Base-by-base conservation (phyloP, 2,888 invertebrate species). In the Trissonchulus latispiculum region DNA sequence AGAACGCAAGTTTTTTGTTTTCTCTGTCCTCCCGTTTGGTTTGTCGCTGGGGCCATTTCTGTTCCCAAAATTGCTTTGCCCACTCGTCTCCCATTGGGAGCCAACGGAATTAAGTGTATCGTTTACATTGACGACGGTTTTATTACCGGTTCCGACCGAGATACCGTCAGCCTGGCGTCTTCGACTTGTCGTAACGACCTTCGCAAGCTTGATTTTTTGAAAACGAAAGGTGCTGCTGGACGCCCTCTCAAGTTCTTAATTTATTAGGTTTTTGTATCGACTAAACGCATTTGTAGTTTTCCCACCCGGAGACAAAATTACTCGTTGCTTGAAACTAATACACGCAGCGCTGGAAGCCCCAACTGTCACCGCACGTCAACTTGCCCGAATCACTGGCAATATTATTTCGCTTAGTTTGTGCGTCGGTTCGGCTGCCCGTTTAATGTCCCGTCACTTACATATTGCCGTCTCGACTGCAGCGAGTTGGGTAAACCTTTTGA, bases 1-100 rank as follows among this genome's bases (percentile, higher is more conserved):
- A 28, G 28, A 31, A 28, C 8, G 15, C 8, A 33, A 64, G 33
- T 64, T 31, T n/a, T 64, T 64, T n/a, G 29, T 31, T n/a, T 64
- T 15, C 33, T 18, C 8, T 3, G 64, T 64, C 8, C 28, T 64
- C 8, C 64, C 64, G 8, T 64, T 64, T 33, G 64, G 64, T 3
- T 64, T 64, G 64, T 64, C 64, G 8, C 64, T 64, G 8, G 64
- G 64, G 15, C 64, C 64, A 18, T 64, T 64, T 33, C 28, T 64
- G 28, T 64, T 64, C 64, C 8, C 64, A 29, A 64, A 64, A 64
- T 29, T 64, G 29, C 64, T 64, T n/a, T 8, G 64, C 8, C 64
- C 64, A 64, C 15, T 64, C 8, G 8, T 64, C 33, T 15, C 31
- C 33, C 33, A 31, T 29, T 64, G 64, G 64, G 28, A 29, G 28